Evolutionary conservation across 1,140 invertebrate species (phyloP), one percentile per base, ranked within the genome.

Genomic region (Euwallacea similis): DNA sequence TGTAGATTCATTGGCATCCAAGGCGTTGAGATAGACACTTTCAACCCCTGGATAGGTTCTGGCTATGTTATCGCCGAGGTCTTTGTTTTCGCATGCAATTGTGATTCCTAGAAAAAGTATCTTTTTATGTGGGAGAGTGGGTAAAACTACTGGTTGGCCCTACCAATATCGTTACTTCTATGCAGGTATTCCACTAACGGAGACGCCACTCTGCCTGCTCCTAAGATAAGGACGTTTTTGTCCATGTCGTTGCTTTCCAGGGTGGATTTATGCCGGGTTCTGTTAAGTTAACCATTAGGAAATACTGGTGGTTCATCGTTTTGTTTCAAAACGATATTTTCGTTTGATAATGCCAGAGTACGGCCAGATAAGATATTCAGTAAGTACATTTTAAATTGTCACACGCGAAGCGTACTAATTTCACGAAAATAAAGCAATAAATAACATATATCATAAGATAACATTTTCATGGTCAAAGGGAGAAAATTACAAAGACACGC

Each of bases 141-240:
- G 21, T 33, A 50, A 50, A 50, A 33, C 21, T 33, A 33, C 21
- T 33, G 21, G 21, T 33, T 33, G 4, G 4, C 21, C 21, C 21
- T 33, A 21, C 56, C 86, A 7, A 95, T 84, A 69, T 90, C 90
- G 69, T 88, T 86, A 79, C 98, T 93, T 58, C 93, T 85, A 50
- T 93, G 87, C 3, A 99, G 85, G 83, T 98, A 99, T 79, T 99
- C 96, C 0, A 99, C 92, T 0, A 98, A 83, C 0, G 98, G 98
- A 0, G 90, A 89, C 6, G 94, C 92, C 0, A 99, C 98, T 76
- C 96, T 91, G 6, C 98, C 98, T 58, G 98, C 95, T 0, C 98
- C 98, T 3, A 99, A 83, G 0, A 99, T 90, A 2, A 99, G 84
- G 1, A 97, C 92, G 74, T 88, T 82, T 21, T 86, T 86, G 71